Evolutionary conservation across 2,797 vertebrate species (phyloP), one percentile per base, ranked within the genome.

Genomic region (Ceryle rudis): DNA sequence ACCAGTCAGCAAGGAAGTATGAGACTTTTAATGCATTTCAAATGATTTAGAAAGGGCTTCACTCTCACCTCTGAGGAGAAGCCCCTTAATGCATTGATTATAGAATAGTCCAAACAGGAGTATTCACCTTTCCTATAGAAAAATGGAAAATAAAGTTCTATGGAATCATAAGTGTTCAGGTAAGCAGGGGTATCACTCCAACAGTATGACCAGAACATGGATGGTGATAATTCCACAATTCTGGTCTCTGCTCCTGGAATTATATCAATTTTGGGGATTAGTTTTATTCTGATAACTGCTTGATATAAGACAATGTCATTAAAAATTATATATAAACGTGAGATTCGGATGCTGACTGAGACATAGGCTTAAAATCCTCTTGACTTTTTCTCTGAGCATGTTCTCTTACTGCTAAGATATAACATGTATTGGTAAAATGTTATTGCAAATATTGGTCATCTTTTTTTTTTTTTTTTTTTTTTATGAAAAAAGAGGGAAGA

Each of bases 211-310:
- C 28, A 80, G 20, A 29, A 2, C 7, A 51, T 23, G 23, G 20
- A 33, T 4, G 3, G 15, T 0, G 2, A 14, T 21, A 83, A 66
- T 8, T 66, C 18, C 25, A 35, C 0, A 1, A 46, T 81, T 91
- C 57, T 84, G 11, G 4, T 66, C 35, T 84, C 23, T 79, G 39
- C 8, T 84, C 1, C 37, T 61, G 11, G 22, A 89, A 46, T 42
- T 61, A 26, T 17, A 35, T 49, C 13, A 9, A 62, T 64, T 72
- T 79, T 22, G 1, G 54, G 19, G 3, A 39, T 49, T 71, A 52
- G 5, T 33, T 87, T 61, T 61, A 18, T 54, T 92, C 39, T 61
- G 33, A 28, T 33, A 75, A 54, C 18, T 58, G 2, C 16, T 79
- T 83, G 9, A 54, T 66, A 8, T 26, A 58, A 82, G 9, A 23